Base-by-base conservation (phyloP, 2,888 invertebrate species). In the Drosophila nigricruria region DNA sequence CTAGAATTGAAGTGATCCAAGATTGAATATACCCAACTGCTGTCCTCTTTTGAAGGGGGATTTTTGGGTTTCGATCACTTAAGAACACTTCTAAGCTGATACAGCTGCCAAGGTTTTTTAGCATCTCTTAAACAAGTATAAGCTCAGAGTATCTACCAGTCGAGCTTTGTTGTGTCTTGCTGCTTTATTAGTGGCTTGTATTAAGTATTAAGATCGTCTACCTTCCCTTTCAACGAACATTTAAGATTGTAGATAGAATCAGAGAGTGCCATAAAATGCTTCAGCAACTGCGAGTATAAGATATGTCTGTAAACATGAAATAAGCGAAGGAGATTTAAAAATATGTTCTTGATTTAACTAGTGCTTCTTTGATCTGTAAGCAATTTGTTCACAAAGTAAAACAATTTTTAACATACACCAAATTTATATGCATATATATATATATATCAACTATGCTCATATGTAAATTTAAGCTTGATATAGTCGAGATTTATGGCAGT, bases 1-100 rank as follows among this genome's bases (percentile, higher is more conserved):
- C 38, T n/a, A 38, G 10, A 40, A 40, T 20, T 20, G 1, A 42
- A 23, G 43, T 23, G 5, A 43, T 10, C n/a, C 16, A 27, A 27
- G 9, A 9, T 23, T 42, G 20, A 5, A 8, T 43, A 16, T 25
- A 25, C 23, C 6, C 3, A 23, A 14, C 5, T 23, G 9, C 16
- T 18, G 14, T 0, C 3, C 16, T 4, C 9, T n/a, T n/a, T 9
- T n/a, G 1, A 10, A 0, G 1, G 0, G 10, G 16, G 4, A 27
- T 27, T 27, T 27, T 1, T 27, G 8, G 23, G 1, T 0, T 23
- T 3, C 4, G 25, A 23, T 5, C 9, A 8, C 45, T 16, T 9
- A 9, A 9, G 4, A 45, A 9, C 27, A 12, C 0, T 9, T 27
- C 10, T 2, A 14, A 6, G 2, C 40, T 5, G 10, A 4, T 3